Evolutionary conservation across 2,113 vertebrate genomes (phyloP).

Genomic region (Microcebus ravelobensis): DNA sequence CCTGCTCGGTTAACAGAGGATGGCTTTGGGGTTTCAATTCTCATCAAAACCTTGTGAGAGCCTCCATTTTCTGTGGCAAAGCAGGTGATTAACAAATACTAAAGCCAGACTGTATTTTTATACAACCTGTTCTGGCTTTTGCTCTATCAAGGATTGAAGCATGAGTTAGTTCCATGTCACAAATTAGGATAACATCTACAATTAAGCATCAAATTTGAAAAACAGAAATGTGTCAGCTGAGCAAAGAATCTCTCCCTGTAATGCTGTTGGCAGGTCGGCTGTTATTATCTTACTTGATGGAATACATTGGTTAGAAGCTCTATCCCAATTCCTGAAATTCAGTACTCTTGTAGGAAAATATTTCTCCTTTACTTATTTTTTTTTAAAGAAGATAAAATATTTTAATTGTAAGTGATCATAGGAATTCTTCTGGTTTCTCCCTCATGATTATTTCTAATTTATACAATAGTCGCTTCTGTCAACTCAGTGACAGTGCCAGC

Average conservation of each 20-base stretch:
- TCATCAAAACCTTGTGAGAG: slow-evolving; percentile 79
- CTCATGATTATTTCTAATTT: slow-evolving; percentile 66
- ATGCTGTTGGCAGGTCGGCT: slow-evolving; percentile 79
- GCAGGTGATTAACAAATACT: slow-evolving; percentile 82
- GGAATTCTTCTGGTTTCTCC: slow-evolving; percentile 69
- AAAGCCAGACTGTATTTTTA: slow-evolving; percentile 73
- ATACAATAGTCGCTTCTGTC: slow-evolving; percentile 72
- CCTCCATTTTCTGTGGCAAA: slow-evolving; percentile 83
- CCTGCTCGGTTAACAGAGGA: slow-evolving; percentile 83
- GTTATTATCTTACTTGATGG: slow-evolving; percentile 69
- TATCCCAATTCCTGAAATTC: slow-evolving; percentile 75
- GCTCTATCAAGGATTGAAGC: slow-evolving; percentile 72
- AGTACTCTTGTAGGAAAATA: slow-evolving; percentile 79
- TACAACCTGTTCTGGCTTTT: slow-evolving; percentile 77
- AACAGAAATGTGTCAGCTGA: slow-evolving; percentile 72
- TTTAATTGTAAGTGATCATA: slow-evolving; percentile 70
- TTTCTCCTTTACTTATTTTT: slow-evolving; percentile 72
- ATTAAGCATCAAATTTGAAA: slow-evolving; percentile 76
- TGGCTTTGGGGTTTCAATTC: slow-evolving; percentile 79
- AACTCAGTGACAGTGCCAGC: slow-evolving; percentile 60
- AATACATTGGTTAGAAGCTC: slow-evolving; percentile 81
- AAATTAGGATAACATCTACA: slow-evolving; percentile 80
- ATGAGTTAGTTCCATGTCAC: slow-evolving; percentile 76
- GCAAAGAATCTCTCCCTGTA: slow-evolving; percentile 78
- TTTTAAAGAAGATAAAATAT: slow-evolving; percentile 77